Base-by-base conservation (phyloP, 2,113 vertebrate species). In the Lycocorax pyrrhopterus region DNA sequence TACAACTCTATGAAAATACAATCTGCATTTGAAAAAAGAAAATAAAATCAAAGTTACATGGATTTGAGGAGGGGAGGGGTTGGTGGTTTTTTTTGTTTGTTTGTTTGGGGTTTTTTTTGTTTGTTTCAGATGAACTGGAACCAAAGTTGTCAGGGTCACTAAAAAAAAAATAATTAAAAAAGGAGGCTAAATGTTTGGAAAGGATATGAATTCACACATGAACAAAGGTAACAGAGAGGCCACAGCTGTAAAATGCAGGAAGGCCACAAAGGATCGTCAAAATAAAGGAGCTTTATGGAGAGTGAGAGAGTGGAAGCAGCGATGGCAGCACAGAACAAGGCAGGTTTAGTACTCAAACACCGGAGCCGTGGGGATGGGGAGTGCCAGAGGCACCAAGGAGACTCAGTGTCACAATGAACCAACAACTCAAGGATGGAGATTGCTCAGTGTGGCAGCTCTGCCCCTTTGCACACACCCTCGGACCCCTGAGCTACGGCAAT, bases 11-110 rank as follows among this genome's bases (percentile, higher is more conserved):
- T 0, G 74, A 93, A 95, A 93, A 96, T 73, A 98, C 97, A 98
- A 98, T 97, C 98, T 98, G 97, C 97, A 98, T 97, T 98, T 98
- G 97, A 98, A 96, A 96, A 83, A 83, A 94, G 30, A 60, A 97
- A 79, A 74, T 30, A 66, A 90, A 95, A 94, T 94, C 66, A 84
- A 73, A 91, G 33, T 81, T 87, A 87, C 74, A 91, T 47, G 62
- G 90, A 86, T 80, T 91, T 93, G 8, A 7, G 23, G 6, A 2
- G 2, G 10, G 18, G 10, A 15, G 13, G 13, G 9, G 6, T 62
- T 46, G 46, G 52, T 53, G 43, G 6, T 7, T 4, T 29, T 55
- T 15, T 60, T 44, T 9, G 10, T 63, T 73, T 39, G 49, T 21
- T 62, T 37, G 16, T 63, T 35, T 33, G 29, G 13, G 20, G 12